Conservation (phyloP, 1,140 invertebrate genomes). For the Drosophila teissieri region DNA sequence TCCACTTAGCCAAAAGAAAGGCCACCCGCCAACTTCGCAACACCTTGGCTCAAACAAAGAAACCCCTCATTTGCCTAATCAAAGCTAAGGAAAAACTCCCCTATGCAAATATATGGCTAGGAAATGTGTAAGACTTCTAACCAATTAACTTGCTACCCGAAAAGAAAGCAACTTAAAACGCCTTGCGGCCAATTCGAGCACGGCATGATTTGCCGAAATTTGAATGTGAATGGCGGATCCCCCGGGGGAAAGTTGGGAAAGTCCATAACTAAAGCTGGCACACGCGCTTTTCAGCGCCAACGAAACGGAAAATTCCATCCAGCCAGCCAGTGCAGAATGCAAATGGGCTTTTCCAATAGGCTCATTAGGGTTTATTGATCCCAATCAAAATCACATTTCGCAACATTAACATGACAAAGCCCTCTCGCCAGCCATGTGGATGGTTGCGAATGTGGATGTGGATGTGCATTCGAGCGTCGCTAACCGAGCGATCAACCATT, state of each 20-base stretch:
- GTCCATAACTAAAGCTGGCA: conserved; percentile 53
- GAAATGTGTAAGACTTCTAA: conserved; percentile 70
- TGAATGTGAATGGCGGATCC: conserved; percentile 61
- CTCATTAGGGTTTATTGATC: conserved; percentile 77
- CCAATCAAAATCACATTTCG: conserved; percentile 78
- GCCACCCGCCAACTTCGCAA: conserved; percentile 49
- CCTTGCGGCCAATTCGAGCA: conserved; percentile 57
- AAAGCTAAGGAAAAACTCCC: conserved; percentile 16
- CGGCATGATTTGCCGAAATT: conserved; percentile 44
- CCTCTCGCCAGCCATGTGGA: conserved; percentile 5
- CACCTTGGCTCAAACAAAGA: conserved; percentile 46
- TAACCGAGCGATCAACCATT: conserved; percentile 57
- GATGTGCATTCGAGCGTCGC: conserved; percentile 62
- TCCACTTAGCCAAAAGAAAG: conserved; percentile 52
- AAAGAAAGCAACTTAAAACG: conserved; percentile 75
- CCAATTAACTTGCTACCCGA: conserved; percentile 75
- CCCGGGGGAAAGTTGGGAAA: conserved; percentile 24
- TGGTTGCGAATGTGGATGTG: conserved; percentile 1
- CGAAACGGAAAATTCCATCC: conserved; percentile 67
- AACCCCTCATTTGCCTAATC: conserved; percentile 41
- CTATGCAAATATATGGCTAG: conserved; percentile 57
- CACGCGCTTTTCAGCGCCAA: conserved; percentile 76
- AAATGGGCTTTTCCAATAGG: conserved; percentile 57
- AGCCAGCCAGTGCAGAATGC: conserved; percentile 49
- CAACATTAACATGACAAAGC: conserved; percentile 78